Evolutionary conservation across 2,888 invertebrate species (phyloP).

Genomic region (Tetragonisca angustula): DNA sequence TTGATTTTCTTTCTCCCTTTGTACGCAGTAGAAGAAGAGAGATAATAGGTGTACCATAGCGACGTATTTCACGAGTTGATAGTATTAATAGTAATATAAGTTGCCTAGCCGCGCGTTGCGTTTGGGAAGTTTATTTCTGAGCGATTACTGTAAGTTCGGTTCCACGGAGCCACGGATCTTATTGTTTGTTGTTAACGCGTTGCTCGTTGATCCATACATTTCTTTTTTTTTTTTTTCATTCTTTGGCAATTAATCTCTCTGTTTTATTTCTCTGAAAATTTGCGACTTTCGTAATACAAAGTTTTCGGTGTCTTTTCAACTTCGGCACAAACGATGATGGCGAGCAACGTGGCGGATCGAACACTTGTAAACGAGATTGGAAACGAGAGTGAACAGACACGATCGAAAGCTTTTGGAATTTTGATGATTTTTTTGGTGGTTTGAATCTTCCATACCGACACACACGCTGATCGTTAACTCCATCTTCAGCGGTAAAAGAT

Average conservation of each 20-base stretch:
- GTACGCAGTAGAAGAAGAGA: conserved; percentile 23
- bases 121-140: conserved; percentile 42
- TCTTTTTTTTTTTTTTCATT: background rate
- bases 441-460: conserved; percentile 22
- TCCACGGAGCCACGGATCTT: conserved; percentile 19
- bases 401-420: conserved; percentile 35
- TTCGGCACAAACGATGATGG: background rate
- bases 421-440: background rate
- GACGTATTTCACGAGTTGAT: conserved; percentile 66
- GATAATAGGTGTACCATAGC: conserved; percentile 60
- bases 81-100: conserved; percentile 74
- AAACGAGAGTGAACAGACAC: background rate
- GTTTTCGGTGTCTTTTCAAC: background rate
- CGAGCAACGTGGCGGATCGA: conserved; percentile 26
- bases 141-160: conserved; percentile 19
- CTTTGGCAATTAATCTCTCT: too few species aligned
- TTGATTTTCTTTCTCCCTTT: conserved; percentile 51
- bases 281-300: too few species aligned
- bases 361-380: conserved; percentile 30
- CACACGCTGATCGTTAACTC: background rate
- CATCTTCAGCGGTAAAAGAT: background rate
- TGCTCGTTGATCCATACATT: conserved; percentile 1
- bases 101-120: conserved; percentile 59
- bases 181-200: conserved; percentile 30
- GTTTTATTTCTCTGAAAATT: too few species aligned